phyloP scores from a whole-genome alignment of 1,140 invertebrate species.

The Campoletis sonorensis region DNA sequence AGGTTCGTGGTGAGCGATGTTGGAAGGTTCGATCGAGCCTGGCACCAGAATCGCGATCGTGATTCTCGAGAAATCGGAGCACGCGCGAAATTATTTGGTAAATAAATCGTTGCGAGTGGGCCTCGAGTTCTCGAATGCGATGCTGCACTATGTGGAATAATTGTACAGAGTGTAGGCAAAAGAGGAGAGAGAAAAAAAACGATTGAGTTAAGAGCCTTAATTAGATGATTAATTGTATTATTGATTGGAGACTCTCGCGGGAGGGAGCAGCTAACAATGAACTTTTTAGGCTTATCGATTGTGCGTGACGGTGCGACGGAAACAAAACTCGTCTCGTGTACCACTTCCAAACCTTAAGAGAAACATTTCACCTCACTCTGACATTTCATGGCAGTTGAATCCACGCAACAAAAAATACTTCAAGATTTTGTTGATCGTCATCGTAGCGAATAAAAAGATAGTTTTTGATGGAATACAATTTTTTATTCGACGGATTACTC shows the following conservation, averaged over 20 bases:
- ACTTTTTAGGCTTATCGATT: slow-evolving; percentile 60
- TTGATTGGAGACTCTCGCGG: slow-evolving; percentile 50
- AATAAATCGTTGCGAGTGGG: slow-evolving; percentile 35
- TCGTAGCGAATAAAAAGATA: too few relatives aligned
- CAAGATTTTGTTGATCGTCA: not conserved
- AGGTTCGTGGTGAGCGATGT: slow-evolving; percentile 17
- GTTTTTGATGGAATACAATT: too few relatives aligned
- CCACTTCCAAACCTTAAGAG: not conserved
- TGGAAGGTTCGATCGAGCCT: slow-evolving; percentile 30
- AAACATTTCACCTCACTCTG: too few relatives aligned
- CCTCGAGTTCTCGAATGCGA: slow-evolving; percentile 39
- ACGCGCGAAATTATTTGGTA: not conserved
- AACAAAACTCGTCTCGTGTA: slow-evolving; percentile 56
- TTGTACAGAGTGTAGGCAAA: slow-evolving; percentile 19
- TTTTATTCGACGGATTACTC: too few relatives aligned
- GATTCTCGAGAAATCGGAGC: slow-evolving; percentile 42
- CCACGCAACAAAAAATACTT: not conserved
- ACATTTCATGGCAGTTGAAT: too few relatives aligned
- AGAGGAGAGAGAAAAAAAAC: slow-evolving; percentile 18
- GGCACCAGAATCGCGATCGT: slow-evolving; percentile 45
- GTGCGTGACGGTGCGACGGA: slow-evolving; percentile 58
- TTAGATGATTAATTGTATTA: slow-evolving; percentile 72
- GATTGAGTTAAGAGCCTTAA: slow-evolving; percentile 59
- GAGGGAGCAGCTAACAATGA: slow-evolving; percentile 56
- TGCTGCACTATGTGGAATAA: slow-evolving; percentile 20